Percentiles rank a stretch among this genome's conserved stretches.
Evolutionary conservation across 2,888 invertebrate genomes (phyloP).

Genomic region (Euzophera pinguis): DNA sequence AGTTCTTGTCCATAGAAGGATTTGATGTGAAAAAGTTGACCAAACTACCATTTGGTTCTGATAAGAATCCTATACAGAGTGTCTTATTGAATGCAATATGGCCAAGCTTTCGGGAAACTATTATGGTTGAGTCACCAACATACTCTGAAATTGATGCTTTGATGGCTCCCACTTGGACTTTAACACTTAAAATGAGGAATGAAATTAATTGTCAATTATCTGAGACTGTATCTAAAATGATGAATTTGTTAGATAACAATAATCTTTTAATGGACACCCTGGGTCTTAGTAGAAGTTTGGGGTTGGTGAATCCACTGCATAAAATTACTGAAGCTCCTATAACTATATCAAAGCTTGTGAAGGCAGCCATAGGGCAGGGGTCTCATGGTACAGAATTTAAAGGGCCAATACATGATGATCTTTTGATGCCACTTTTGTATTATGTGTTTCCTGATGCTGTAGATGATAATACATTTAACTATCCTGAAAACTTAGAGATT

Average conservation of each 20-base stretch:
- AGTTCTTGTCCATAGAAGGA: constrained; percentile 69
- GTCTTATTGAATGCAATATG: constrained; percentile 90
- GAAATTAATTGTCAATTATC: constrained; percentile 87
- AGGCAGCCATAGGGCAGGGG: constrained; percentile 73
- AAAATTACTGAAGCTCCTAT: constrained; percentile 89
- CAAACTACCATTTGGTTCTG: constrained; percentile 90
- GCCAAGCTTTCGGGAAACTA: constrained; percentile 91
- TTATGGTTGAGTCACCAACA: constrained; percentile 91
- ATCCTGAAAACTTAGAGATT: constrained; percentile 67
- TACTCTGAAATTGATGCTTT: constrained; percentile 93
- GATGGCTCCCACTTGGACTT: constrained; percentile 88
- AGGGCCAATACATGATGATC: constrained; percentile 88
- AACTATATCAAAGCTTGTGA: constrained; percentile 81
- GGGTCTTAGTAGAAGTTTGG: constrained; percentile 68
- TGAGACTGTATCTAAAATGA: constrained; percentile 86
- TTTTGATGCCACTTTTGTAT: constrained; percentile 87
- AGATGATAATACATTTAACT: constrained; percentile 78
- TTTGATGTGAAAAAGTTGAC: constrained; percentile 69
- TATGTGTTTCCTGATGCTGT: constrained; percentile 95
- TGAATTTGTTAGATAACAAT: constrained; percentile 81
- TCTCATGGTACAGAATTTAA: constrained; percentile 79
- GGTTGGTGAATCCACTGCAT: constrained; percentile 80
- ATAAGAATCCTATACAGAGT: constrained; percentile 89
- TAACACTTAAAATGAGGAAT: constrained; percentile 83
- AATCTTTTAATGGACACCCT: constrained; percentile 68